Conservation (phyloP, 1,140 invertebrate genomes). For the Lucilia sericata region DNA sequence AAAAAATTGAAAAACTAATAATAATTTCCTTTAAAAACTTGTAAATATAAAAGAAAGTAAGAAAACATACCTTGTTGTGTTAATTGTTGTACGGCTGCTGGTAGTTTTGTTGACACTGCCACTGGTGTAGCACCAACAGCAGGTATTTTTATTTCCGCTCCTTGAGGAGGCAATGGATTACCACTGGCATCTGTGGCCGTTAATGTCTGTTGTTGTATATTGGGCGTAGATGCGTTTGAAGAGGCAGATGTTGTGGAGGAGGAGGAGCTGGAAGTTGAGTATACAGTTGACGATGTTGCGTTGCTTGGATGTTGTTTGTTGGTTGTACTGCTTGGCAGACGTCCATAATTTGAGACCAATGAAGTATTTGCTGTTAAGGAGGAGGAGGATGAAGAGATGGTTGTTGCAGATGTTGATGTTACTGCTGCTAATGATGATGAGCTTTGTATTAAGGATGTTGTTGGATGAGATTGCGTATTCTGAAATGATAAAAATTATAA, state of each 20-base stretch:
- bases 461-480: slow-evolving; percentile 63
- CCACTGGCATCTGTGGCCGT: slow-evolving; percentile 54
- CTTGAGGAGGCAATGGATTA: slow-evolving; percentile 59
- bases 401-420: not conserved
- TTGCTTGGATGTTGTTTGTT: not conserved
- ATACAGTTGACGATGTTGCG: slow-evolving; percentile 6
- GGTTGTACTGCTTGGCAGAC: slow-evolving; percentile 35
- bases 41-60: slow-evolving; percentile 18
- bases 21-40: slow-evolving; percentile 1
- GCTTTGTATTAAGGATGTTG: slow-evolving; percentile 45
- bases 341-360: slow-evolving; percentile 39
- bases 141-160: slow-evolving; percentile 75
- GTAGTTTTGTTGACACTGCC: slow-evolving; percentile 73
- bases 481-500: slow-evolving; percentile 44
- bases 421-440: slow-evolving; percentile 17
- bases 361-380: slow-evolving; percentile 6
- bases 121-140: slow-evolving; percentile 74
- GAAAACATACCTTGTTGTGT: slow-evolving; percentile 70
- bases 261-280: slow-evolving; percentile 44
- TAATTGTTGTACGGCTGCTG: slow-evolving; percentile 73
- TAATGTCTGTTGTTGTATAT: slow-evolving; percentile 43
- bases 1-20: slow-evolving; percentile 4
- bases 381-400: not conserved
- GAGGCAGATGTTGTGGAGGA: slow-evolving; percentile 19
- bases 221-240: slow-evolving; percentile 44